Base-by-base conservation (phyloP, 2,113 vertebrate genomes). In the Sialia sialis region DNA sequence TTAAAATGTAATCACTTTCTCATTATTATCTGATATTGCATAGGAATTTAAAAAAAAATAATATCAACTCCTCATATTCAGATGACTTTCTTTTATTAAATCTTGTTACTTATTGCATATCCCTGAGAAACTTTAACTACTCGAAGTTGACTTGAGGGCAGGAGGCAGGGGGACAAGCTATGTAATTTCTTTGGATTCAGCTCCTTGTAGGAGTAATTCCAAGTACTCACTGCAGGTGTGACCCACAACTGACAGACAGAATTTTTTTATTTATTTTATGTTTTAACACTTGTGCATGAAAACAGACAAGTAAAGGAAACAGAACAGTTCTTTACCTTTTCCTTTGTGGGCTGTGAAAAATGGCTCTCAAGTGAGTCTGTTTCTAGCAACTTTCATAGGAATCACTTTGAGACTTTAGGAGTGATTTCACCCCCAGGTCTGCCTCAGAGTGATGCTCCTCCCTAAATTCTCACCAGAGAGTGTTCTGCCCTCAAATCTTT, bases 1-100 rank as follows among this genome's bases (percentile, higher is more conserved):
- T 97, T 97, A 91, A 96, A 98, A 97, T 93, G 96, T 89, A 97
- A 97, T 98, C 29, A 19, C 92, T 97, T 97, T 97, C 96, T 97
- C 97, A 94, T 97, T 97, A 95, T 97, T 97, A 97, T 95, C 90
- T 97, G 95, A 90, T 85, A 91, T 89, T 95, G 79, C 75, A 83
- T 12, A 89, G 86, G 84, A 97, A 96, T 96, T n/a, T n/a, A 94
- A 84, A 97, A 97, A 97, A 96, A 52, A 52, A 29, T 44, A 94
- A 87, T 39, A 89, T 79, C 17, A 16, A 70, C 74, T 95, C 89
- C 83, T 90, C 84, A 36, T 72, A 84, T 84, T 93, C 87, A 23
- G 68, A 87, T 94, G 78, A 58, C 95, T 81, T 68, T 75, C 48
- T 91, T 97, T 97, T 97, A 97, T 97, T 97, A 97, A 97, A 94